Evolutionary conservation across 2,888 invertebrate species (phyloP), one percentile per base, ranked within the genome.

Genomic region (Acheta domesticus): DNA sequence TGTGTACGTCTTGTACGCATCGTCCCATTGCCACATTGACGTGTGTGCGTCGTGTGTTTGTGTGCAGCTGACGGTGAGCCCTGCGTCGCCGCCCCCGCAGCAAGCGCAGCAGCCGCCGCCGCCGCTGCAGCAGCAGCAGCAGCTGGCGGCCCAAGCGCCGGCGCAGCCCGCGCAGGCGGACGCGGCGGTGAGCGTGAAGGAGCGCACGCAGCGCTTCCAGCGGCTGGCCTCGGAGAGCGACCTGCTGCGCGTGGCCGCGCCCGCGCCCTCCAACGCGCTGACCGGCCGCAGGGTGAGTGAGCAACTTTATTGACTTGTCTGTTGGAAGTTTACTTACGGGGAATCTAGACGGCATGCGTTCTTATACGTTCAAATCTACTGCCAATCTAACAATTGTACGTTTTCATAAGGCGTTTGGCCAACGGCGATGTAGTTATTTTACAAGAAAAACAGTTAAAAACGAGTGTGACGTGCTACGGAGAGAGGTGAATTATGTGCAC

Each of bases 181-280:
- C 49, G 48, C 77, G 49, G 77, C 49, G 49, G 21, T 92, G 84
- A 96, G 96, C 84, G 97, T 98, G 14, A 96, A 95, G 86, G 97
- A 98, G 86, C 91, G 96, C 81, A 96, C 95, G 85, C 94, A 95
- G 88, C 96, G 96, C 88, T 96, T 97, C 86, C 97, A 98, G 87
- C 91, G 94, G 83, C 92, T 97, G 91, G 96, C 96, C 79, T 96
- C 95, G 0, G 94, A 96, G 84, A 88, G 88, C 79, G 90, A 91
- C 84, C 85, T 89, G 77, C 85, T 84, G 80, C 83, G 76, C 23
- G 21, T 23, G 12, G 49, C 81, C 21, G 21, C 62, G 19, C 78
- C 81, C 84, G 84, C 80, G 82, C 84, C 76, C 84, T 85, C 78
- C 77, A 88, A 87, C 81, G 87, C 87, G 85, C 86, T 90, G 88